Evolutionary conservation across 1,140 invertebrate genomes (phyloP).

Genomic region (Drosophila pandora): DNA sequence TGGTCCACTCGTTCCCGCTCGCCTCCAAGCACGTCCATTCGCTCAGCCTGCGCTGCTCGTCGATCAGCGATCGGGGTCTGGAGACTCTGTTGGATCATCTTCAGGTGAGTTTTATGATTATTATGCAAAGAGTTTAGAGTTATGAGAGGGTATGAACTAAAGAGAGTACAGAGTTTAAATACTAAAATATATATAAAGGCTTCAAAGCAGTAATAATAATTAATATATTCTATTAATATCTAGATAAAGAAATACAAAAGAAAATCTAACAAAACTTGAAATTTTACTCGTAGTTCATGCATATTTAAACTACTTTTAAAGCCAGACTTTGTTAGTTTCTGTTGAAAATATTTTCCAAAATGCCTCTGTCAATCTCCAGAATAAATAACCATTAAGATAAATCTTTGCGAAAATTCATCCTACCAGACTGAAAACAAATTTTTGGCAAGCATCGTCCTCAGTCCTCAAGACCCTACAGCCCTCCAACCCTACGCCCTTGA

Average conservation of each 20-base stretch:
- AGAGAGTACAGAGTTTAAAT: too few relatives aligned
- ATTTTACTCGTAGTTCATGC: too few relatives aligned
- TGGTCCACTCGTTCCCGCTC: constrained; percentile 92
- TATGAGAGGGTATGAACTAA: too few relatives aligned
- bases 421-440: constrained; percentile 2
- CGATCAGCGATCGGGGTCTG: constrained; percentile 93
- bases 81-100: constrained; percentile 94
- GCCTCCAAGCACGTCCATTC: constrained; percentile 93
- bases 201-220: too few relatives aligned
- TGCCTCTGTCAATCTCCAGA: constrained; percentile 2
- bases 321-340: background rate
- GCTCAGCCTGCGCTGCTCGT: constrained; percentile 92
- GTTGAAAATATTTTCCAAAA: background rate
- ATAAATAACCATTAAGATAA: constrained; percentile 5
- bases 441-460: background rate
- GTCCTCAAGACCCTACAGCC: background rate
- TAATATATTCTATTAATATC: too few relatives aligned
- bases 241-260: too few relatives aligned
- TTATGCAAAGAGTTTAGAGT: too few relatives aligned
- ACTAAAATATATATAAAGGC: too few relatives aligned
- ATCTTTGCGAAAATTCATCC: background rate
- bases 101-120: constrained; percentile 86
- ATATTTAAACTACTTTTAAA: background rate
- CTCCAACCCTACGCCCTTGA: constrained; percentile 8
- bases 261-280: too few relatives aligned